Conservation (phyloP, 92 coral and sea anemone species). For the Metridium senile region DNA sequence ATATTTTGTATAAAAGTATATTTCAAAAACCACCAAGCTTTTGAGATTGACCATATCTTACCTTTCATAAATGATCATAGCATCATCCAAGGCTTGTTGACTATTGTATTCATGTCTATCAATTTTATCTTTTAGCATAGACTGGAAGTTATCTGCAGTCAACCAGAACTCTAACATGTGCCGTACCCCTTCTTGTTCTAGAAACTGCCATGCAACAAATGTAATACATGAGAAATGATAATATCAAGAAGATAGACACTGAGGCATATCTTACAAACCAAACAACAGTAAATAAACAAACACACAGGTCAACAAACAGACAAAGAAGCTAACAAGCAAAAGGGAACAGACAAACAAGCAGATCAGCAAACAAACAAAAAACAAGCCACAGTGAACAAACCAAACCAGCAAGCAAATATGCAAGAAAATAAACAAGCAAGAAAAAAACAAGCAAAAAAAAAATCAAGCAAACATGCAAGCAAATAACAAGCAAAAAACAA, state of each 20-base stretch:
- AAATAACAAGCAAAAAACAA: too few relatives aligned
- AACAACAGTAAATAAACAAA: not conserved
- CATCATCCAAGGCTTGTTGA: conserved; percentile 87
- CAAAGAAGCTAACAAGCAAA: not conserved
- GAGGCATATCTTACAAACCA: not conserved
- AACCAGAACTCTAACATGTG: conserved; percentile 96
- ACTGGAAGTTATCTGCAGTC: conserved; percentile 88
- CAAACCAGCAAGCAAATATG: not conserved
- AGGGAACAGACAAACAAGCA: not conserved
- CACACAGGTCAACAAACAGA: not conserved
- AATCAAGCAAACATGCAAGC: too few relatives aligned
- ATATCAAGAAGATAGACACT: not conserved
- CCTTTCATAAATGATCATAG: conserved; percentile 97
- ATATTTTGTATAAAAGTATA: too few relatives aligned
- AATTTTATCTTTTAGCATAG: conserved; percentile 72
- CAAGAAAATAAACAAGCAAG: not conserved
- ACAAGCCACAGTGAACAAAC: not conserved
- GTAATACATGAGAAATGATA: not conserved
- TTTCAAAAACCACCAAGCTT: too few relatives aligned
- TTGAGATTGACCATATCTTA: conserved; percentile 16
- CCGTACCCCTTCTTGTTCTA: conserved; percentile 88
- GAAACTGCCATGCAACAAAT: conserved; percentile 46
- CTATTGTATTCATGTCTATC: conserved; percentile 72
- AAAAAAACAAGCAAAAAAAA: not conserved
- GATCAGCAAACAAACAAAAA: not conserved